Base-by-base conservation (phyloP, 2,888 invertebrate species). In the Bedellia somnulentella region DNA sequence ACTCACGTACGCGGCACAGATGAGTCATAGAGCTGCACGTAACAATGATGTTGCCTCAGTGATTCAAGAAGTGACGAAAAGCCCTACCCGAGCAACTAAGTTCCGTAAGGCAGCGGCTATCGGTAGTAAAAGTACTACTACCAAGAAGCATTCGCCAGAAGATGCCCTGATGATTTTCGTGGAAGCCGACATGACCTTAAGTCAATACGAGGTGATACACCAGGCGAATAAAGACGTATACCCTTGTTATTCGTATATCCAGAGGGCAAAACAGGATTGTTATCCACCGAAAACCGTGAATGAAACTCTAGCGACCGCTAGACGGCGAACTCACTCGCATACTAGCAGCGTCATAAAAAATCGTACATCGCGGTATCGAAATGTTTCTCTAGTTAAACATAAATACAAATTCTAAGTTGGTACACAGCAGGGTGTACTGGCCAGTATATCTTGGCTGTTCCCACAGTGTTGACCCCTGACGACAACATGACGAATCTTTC, bases 171-270 rank as follows among this genome's bases (percentile, higher is more conserved):
- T 15, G 8, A 31, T 15, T 27, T 31, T 26, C n/a, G n/a, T n/a
- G n/a, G n/a, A n/a, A n/a, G n/a, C n/a, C n/a, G n/a, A 33, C 13
- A 24, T 40, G 6, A 32, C 34, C 5, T 22, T 30, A 14, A 25
- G 28, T 12, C 40, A 40, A 30, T 40, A 37, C 16, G 34, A 39
- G 30, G 28, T 39, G 12, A 30, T 39, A 24, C 24, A 34, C 14
- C 11, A n/a, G 2, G 16, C 24, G 15, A 30, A 30, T n/a, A n/a
- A n/a, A n/a, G n/a, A n/a, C n/a, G n/a, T n/a, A n/a, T n/a, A n/a
- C 11, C 21, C 11, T 15, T 9, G 24, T 8, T 24, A 22, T n/a
- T 1, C 9, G 9, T 17, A 15, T 24, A n/a, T 23, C 13, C 13
- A n/a, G n/a, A n/a, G n/a, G n/a, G n/a, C n/a, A n/a, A n/a, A n/a